phyloP scores from a whole-genome alignment of 2,113 vertebrate species.

The Saiga tatarica region DNA sequence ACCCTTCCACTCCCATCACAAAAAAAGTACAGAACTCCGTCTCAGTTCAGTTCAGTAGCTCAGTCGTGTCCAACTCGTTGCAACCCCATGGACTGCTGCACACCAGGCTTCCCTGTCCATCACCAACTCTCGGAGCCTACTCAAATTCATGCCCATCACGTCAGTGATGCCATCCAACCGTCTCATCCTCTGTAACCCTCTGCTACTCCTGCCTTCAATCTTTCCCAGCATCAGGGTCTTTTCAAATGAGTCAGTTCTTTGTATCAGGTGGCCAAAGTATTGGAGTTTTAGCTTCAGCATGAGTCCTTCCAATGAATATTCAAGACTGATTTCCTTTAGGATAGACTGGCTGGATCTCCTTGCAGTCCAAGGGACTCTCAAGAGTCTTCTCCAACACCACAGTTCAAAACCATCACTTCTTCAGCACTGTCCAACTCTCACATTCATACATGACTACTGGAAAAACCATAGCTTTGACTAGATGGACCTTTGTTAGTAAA shows the following conservation, averaged over 20 bases:
- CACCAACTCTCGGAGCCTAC: neutral
- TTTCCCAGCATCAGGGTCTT: neutral
- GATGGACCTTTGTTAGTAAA: neutral
- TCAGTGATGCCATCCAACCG: neutral
- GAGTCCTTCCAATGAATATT: neutral
- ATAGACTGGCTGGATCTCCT: neutral
- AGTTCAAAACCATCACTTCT: neutral
- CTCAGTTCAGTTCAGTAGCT: neutral
- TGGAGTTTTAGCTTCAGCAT: neutral
- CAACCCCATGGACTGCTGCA: neutral
- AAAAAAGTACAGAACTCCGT: neutral
- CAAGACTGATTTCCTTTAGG: neutral
- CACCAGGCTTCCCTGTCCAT: neutral
- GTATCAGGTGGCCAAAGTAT: neutral
- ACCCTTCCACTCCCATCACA: neutral
- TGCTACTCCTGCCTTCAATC: neutral
- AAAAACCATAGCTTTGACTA: neutral
- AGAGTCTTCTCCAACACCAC: neutral
- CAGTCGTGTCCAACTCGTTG: neutral
- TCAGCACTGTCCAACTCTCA: neutral
- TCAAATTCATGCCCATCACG: neutral
- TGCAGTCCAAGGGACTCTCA: neutral
- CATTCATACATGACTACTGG: neutral
- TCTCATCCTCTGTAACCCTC: neutral
- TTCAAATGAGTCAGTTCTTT: neutral